Percentiles rank a stretch among this genome's conserved stretches.
phyloP scores from a whole-genome alignment of 2,888 invertebrate species.

The Phanerotoma sp. region DNA sequence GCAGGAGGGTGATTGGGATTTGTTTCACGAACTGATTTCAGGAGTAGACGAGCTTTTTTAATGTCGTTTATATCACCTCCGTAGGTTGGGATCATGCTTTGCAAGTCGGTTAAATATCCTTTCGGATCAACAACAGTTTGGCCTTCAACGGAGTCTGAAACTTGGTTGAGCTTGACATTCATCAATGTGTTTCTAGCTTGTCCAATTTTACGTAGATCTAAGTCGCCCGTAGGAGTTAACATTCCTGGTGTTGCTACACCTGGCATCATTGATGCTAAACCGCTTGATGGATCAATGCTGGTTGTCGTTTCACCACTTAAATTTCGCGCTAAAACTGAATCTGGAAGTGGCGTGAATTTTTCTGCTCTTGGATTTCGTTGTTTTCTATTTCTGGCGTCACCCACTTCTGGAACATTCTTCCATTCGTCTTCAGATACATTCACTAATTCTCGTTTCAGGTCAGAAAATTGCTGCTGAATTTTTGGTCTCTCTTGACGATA shows the following conservation, averaged over 20 bases:
- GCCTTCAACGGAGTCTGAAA: slow-evolving; percentile 97
- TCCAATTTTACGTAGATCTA: slow-evolving; percentile 97
- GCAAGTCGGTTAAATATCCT: slow-evolving; percentile 98
- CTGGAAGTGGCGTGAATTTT: slow-evolving; percentile 96
- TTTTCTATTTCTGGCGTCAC: slow-evolving; percentile 96
- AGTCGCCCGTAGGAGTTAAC: slow-evolving; percentile 84
- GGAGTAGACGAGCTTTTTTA: slow-evolving; percentile 89
- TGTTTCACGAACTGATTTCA: slow-evolving; percentile 96
- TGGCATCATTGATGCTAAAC: slow-evolving; percentile 84
- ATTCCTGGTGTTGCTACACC: slow-evolving; percentile 83
- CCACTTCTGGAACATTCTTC: slow-evolving; percentile 97
- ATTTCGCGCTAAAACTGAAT: slow-evolving; percentile 88
- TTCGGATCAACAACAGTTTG: slow-evolving; percentile 99
- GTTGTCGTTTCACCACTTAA: slow-evolving; percentile 78
- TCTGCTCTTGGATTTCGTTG: slow-evolving; percentile 94
- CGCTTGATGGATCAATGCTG: slow-evolving; percentile 81
- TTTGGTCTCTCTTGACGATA: slow-evolving; percentile 98
- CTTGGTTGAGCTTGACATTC: slow-evolving; percentile 87
- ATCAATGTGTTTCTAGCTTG: slow-evolving; percentile 98
- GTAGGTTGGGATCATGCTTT: slow-evolving; percentile 98
- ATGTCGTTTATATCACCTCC: slow-evolving; percentile 98
- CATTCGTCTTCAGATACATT: slow-evolving; percentile 91
- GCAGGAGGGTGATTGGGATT: slow-evolving; percentile 99
- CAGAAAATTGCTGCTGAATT: slow-evolving; percentile 99
- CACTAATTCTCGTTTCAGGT: slow-evolving; percentile 85